phyloP scores from a whole-genome alignment of 2,888 invertebrate genomes.

The Cheilosia impressa region DNA sequence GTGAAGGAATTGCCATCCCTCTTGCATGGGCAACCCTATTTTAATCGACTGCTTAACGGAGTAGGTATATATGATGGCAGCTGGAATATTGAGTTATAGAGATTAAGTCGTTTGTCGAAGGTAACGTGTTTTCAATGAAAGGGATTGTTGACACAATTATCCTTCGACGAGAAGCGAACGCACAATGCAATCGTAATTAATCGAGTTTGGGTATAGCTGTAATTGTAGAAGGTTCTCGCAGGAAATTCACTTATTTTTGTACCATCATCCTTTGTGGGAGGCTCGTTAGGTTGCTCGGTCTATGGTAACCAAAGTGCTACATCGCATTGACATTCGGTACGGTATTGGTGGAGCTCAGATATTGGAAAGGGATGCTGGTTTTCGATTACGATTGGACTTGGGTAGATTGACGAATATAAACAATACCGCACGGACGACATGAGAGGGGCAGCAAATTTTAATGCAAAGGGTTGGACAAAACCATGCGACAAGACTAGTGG shows the following conservation, averaged over 20 bases:
- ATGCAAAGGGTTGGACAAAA: no score
- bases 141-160: constrained; percentile 66
- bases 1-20: constrained; percentile 51
- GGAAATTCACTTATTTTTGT: background rate
- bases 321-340: no score
- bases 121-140: constrained; percentile 49
- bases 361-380: background rate
- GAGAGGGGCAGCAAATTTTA: no score
- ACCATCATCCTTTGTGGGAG: background rate
- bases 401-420: no score
- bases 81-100: constrained; percentile 60
- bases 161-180: background rate
- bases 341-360: background rate
- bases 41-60: constrained; percentile 54
- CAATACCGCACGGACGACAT: no score
- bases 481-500: no score
- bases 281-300: no score
- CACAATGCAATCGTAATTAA: constrained; percentile 16
- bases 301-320: no score
- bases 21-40: constrained; percentile 43
- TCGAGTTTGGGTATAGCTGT: background rate
- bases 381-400: background rate
- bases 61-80: constrained; percentile 2
- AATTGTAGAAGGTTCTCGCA: background rate
- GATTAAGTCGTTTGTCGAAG: constrained; percentile 67